A percentile compares a stretch with the other conserved stretches of the same genome.
These are phyloP conservation scores for Oppia nitens DNA, from an alignment of 1,140 invertebrate species.

Conservation along the genomic window DNA sequence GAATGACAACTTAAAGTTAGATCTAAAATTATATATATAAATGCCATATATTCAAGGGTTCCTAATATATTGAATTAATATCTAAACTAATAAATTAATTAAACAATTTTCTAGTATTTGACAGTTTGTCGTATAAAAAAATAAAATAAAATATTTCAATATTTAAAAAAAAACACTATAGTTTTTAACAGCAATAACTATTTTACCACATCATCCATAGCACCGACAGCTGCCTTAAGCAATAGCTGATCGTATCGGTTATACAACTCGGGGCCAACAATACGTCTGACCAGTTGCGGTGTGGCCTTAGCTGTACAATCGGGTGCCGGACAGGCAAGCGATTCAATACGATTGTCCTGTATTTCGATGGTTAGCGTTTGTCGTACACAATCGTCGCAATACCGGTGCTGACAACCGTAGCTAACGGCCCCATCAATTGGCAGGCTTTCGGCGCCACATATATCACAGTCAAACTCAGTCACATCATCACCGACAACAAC, in stretches of 20 bases:
- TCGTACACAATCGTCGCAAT: not conserved
- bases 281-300: not conserved
- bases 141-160: too few relatives aligned
- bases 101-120: too few relatives aligned
- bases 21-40: too few relatives aligned
- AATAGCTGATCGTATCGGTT: not conserved
- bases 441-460: not conserved
- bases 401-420: not conserved
- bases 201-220: not conserved
- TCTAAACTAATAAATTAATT: too few relatives aligned
- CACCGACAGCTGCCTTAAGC: not conserved
- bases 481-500: too few relatives aligned
- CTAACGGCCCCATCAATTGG: not conserved
- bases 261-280: not conserved
- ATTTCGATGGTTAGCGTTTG: not conserved
- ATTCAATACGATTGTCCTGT: not conserved
- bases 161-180: too few relatives aligned
- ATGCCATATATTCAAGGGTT: too few relatives aligned
- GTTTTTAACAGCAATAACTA: too few relatives aligned
- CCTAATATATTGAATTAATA: too few relatives aligned
- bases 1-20: too few relatives aligned
- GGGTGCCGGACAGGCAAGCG: not conserved
- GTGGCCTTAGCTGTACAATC: not conserved
- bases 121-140: too few relatives aligned
- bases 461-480: not conserved